Conservation (phyloP, 2,888 invertebrate species). For the Nephrotoma appendiculata region DNA sequence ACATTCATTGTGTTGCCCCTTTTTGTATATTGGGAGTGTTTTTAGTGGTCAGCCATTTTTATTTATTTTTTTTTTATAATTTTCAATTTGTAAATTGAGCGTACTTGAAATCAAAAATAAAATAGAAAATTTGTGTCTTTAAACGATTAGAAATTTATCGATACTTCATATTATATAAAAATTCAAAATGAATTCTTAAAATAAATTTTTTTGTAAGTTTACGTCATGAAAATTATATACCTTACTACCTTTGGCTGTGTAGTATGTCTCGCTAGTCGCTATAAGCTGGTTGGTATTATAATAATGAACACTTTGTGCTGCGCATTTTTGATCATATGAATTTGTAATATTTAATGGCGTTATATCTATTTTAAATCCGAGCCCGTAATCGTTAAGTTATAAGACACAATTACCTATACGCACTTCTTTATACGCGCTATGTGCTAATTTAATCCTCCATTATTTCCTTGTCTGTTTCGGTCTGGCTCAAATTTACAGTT, state of each 20-base stretch:
- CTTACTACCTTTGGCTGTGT: not conserved
- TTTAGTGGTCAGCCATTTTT: conserved; percentile 3
- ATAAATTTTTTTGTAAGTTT: not conserved
- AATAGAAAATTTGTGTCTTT: not conserved
- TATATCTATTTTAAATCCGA: not conserved
- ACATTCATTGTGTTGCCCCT: not conserved
- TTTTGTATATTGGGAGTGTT: conserved; percentile 1
- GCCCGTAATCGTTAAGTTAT: not conserved
- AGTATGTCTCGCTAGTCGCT: not conserved
- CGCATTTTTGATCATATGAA: not conserved
- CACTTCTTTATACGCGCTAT: not conserved
- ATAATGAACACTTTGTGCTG: not conserved
- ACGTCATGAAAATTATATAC: not conserved
- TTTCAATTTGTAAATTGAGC: not conserved
- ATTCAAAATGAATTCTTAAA: not conserved
- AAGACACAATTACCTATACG: not conserved
- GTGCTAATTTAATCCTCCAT: not conserved
- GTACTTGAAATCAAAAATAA: not conserved
- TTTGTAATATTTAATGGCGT: not conserved
- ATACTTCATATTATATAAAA: not conserved
- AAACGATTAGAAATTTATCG: not conserved
- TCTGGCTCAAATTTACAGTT: not conserved
- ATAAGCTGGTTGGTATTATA: not conserved
- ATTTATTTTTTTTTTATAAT: conserved; percentile 1
- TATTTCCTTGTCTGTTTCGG: not conserved